Base-by-base conservation (phyloP, 1,140 invertebrate species). In the Cheumatopsyche charites region DNA sequence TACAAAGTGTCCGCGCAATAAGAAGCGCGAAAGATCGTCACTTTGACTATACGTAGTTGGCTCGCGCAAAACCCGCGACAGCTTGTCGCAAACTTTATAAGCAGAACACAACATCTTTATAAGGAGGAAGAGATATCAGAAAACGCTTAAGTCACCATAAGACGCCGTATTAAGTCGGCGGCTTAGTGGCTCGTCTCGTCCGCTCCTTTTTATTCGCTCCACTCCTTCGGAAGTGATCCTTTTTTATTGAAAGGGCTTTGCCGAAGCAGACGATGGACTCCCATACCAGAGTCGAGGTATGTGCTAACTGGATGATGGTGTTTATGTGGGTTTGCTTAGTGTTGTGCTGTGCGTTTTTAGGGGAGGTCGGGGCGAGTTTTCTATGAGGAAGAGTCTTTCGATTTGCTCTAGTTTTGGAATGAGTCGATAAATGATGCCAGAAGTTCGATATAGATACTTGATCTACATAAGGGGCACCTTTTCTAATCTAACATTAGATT, bases 241-340 rank as follows among this genome's bases (percentile, higher is more conserved):
- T 58, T 58, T 58, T 58, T 58, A 58, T 58, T 25, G 55, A 58
- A 58, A 58, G 23, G 55, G 55, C 55, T 58, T 58, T 58, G 55
- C 55, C 55, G 19, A 25, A 58, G 29, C 55, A 58, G 29, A 36
- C 55, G 12, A 12, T 3, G 13, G 43, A 15, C 2, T 13, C 43
- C 13, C 43, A 47, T 47, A 47, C 43, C 15, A 4, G 11, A 12
- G 15, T 47, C 4, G 43, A 12, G 43, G 23, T 58, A 58, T 19
- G 11, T 25, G 55, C 55, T 58, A 58, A 58, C 55, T 58, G 55
- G 55, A 58, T 58, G 23, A 58, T 21, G 23, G 55, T 25, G 23
- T 58, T 58, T 58, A 21, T 55, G 49, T 55, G 29, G 29, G 29
- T 36, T 9, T 36, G n/a, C n/a, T 52, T 2, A 19, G 2, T 11